These are phyloP conservation scores for Poecilia wingei DNA, from an alignment of 2,797 vertebrate species.

Conservation along the genomic window DNA sequence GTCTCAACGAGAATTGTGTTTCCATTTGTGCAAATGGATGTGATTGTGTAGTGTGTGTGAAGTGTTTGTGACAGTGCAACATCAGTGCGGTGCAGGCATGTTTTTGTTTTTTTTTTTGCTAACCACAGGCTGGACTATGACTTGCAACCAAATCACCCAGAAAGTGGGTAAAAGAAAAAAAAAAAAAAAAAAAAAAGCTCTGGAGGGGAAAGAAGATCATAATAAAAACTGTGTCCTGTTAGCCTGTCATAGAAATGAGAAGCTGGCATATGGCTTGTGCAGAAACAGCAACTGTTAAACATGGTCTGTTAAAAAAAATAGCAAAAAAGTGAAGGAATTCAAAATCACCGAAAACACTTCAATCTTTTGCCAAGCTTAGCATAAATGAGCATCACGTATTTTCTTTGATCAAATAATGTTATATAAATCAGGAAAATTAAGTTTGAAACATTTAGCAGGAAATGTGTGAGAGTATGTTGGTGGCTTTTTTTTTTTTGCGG, in stretches of 20 bases:
- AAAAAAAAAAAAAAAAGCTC: conserved; percentile 6
- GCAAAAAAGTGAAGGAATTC: conserved; percentile 11
- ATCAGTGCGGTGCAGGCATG: conserved; percentile 31
- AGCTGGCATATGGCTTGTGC: conserved; percentile 29
- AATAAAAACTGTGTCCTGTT: conserved; percentile 37
- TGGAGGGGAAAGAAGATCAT: conserved; percentile 25
- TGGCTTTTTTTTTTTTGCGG: neutral
- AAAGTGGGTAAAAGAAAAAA: conserved; percentile 50
- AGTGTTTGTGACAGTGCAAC: neutral
- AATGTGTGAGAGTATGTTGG: neutral
- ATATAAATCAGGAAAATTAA: neutral
- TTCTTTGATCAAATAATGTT: no score
- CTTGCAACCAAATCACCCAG: conserved; percentile 54
- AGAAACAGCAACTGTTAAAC: conserved; percentile 53
- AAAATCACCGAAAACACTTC: conserved; percentile 10
- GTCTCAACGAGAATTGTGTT: conserved; percentile 27
- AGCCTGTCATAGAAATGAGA: conserved; percentile 17
- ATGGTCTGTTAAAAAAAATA: conserved; percentile 6
- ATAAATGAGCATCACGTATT: neutral
- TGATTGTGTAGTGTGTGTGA: conserved; percentile 16
- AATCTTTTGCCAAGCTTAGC: neutral
- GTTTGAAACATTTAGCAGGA: neutral
- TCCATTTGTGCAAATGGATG: conserved; percentile 40
- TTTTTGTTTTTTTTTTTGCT: conserved; percentile 22
- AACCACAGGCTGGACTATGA: conserved; percentile 36